These are phyloP conservation scores for Ramphastos sulfuratus DNA, from an alignment of 2,113 vertebrate genomes.

Conservation along the genomic window DNA sequence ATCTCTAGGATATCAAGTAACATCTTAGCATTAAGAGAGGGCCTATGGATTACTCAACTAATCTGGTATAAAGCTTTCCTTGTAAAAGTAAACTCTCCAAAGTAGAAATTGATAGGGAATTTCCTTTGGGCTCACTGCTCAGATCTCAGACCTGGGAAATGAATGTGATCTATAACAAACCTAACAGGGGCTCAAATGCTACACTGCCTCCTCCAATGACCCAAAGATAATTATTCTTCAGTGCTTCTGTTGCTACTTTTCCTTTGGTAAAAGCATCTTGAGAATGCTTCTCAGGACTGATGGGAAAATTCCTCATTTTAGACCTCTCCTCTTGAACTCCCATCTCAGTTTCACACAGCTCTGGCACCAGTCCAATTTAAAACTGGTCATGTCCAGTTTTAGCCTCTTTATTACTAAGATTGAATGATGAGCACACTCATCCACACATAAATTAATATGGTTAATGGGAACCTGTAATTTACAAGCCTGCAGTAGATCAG, in stretches of 20 bases:
- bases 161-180: slow-evolving; percentile 9
- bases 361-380: not conserved
- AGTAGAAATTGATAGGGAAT: slow-evolving; percentile 33
- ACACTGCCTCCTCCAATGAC: not conserved
- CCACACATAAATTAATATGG: not conserved
- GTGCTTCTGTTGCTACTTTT: slow-evolving; percentile 21
- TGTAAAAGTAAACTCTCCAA: slow-evolving; percentile 47
- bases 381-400: not conserved
- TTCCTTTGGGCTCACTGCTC: slow-evolving; percentile 34
- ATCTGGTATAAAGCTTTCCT: slow-evolving; percentile 41
- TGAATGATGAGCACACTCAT: not conserved
- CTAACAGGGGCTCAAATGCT: not conserved
- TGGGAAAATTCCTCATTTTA: not conserved
- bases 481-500: not conserved
- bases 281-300: not conserved
- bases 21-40: not conserved
- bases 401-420: not conserved
- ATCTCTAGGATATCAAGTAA: not conserved
- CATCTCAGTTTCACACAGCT: not conserved
- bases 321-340: not conserved
- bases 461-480: not conserved
- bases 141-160: slow-evolving; percentile 29
- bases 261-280: not conserved
- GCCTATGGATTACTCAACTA: not conserved
- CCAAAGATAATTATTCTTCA: not conserved